Base-by-base conservation (phyloP, 1,140 invertebrate species). In the Drosophila ercepeae region DNA sequence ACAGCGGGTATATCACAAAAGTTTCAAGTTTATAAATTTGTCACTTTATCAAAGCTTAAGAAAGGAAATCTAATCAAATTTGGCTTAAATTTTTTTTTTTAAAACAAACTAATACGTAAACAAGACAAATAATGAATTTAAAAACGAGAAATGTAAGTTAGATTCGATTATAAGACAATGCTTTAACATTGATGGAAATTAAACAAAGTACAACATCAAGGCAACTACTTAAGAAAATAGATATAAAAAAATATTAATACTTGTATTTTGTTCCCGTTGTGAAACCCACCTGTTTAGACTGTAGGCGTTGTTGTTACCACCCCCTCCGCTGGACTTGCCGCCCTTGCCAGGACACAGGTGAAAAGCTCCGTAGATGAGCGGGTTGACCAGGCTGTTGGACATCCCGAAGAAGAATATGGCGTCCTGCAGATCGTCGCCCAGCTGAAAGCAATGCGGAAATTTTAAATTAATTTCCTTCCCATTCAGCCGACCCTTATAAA, bases 331-430 rank as follows among this genome's bases (percentile, higher is more conserved):
- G 9, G 81, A 81, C 59, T 90, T 89, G 54, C 73, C 74, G 13
- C 74, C 58, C 29, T 75, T 89, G 25, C 90, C 69, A 3, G 93
- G 92, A 92, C 95, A 95, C 34, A 96, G 91, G 89, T 97, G 96
- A 91, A 97, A 97, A 7, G 96, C 96, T 44, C 96, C 96, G 68
- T 97, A 97, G 74, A 97, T 97, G 11, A 97, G 91, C 1, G 97
- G 97, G 92, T 97, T 97, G 41, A 97, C 93, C 72, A 97, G 92
- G 88, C 96, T 96, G 92, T 97, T 97, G 44, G 95, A 96, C 95
- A 97, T 96, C 1, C 97, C 97, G 81, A 97, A 96, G 91, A 96
- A 96, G 88, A 95, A 95, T 63, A 96, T 95, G 59, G 93, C 94
- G n/a, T 92, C 93, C 45, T 93, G 92, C 14, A 95, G 88, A 68